These are phyloP conservation scores for Sarcophaga caerulescens DNA, from an alignment of 2,888 invertebrate species.

Conservation along the genomic window DNA sequence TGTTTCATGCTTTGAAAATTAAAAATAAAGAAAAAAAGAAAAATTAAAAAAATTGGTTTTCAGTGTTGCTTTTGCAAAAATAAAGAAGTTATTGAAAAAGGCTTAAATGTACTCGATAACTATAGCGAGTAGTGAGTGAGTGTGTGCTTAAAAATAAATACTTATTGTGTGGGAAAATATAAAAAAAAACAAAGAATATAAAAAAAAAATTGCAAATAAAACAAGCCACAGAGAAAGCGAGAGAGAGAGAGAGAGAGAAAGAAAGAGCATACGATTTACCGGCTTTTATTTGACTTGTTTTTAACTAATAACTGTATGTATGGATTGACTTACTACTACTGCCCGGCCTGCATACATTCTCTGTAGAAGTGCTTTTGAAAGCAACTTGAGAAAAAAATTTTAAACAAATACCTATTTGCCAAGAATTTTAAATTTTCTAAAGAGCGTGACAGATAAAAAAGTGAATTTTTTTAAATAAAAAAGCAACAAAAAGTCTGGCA, in stretches of 20 bases:
- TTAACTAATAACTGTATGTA: background rate
- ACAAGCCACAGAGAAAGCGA: background rate
- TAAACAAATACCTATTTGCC: slow-evolving; percentile 25
- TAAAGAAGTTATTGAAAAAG: background rate
- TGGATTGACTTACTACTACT: background rate
- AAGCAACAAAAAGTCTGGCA: background rate
- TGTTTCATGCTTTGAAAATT: background rate
- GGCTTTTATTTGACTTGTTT: slow-evolving; percentile 23
- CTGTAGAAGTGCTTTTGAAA: background rate
- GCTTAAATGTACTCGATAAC: background rate
- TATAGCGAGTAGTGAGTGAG: background rate
- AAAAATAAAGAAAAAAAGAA: background rate
- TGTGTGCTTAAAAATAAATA: background rate
- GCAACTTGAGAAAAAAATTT: slow-evolving; percentile 24
- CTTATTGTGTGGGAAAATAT: background rate
- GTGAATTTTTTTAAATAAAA: background rate
- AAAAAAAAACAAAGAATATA: background rate
- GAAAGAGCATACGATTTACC: slow-evolving; percentile 16
- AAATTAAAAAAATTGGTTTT: background rate
- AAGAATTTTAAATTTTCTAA: slow-evolving; percentile 22
- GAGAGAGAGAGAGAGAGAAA: background rate
- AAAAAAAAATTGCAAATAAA: background rate
- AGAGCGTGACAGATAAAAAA: slow-evolving; percentile 11
- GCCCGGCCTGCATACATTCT: background rate
- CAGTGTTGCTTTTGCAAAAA: background rate